Base-by-base conservation (phyloP, 1,140 invertebrate species). In the Sipha flava region DNA sequence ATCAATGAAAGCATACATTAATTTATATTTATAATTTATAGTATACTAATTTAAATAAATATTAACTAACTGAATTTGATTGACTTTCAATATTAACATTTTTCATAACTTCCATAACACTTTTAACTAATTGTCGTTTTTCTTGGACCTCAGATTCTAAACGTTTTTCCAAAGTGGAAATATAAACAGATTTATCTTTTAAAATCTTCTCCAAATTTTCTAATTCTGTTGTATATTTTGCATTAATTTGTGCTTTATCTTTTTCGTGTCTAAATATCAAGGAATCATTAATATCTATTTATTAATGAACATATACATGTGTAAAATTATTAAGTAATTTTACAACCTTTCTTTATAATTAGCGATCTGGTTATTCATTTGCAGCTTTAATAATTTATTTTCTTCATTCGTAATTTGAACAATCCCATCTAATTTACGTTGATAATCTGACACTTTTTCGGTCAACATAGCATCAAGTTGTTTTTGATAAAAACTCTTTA, bases 161-260 rank as follows among this genome's bases (percentile, higher is more conserved):
- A 40, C 45, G 52, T 26, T 77, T 77, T 77, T 77, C 73, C 9
- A 77, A 43, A 14, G 34, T 2, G 2, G n/a, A 37, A 26, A 77
- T 77, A 59, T 52, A 37, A 18, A 43, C 31, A 23, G 31, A 40
- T 77, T 77, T 77, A 57, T 77, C 52, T 59, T 57, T 77, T 77
- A 77, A 9, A 40, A 57, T 10, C 9, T 1, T 14, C 29, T 77
- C 49, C 86, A 89, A 83, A 88, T 88, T 81, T 85, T 85, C 45
- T 88, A 77, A 5, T 2, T 77, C 52, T 26, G 21, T 6, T 59
- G 1, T 57, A n/a, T 77, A 23, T 54, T 59, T 77, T 18, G 12
- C 5, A 29, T 40, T 59, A 0, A 57, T 7, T 29, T 26, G 52
- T 40, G 21, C 0, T 29, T 59, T 77, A 40, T 77, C 73, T 57